Conservation (phyloP, 2,888 invertebrate genomes). For the Epirrhoe tristata region DNA sequence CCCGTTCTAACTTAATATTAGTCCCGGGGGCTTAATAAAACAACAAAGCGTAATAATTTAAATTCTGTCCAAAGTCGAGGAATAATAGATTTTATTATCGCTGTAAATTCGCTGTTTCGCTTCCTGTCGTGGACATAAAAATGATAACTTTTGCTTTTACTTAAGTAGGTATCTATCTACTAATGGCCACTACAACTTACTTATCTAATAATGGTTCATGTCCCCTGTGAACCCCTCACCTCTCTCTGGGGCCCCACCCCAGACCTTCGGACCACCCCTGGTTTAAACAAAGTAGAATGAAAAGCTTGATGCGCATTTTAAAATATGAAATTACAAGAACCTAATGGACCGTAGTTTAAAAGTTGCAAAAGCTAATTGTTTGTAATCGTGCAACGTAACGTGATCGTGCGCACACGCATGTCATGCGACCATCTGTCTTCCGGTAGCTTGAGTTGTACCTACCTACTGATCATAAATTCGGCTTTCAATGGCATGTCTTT, state of each 20-base stretch:
- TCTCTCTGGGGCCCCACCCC: no score
- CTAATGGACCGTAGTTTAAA: background rate
- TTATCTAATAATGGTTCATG: no score
- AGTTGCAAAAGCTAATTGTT: constrained; percentile 25
- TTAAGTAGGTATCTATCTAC: background rate
- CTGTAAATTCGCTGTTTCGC: constrained; percentile 57
- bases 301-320: no score
- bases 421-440: constrained; percentile 23
- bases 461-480: constrained; percentile 8
- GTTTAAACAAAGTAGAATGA: no score
- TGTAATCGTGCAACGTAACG: constrained; percentile 20
- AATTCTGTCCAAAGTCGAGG: constrained; percentile 41
- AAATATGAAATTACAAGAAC: no score
- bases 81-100: constrained; percentile 56
- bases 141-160: constrained; percentile 32
- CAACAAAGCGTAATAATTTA: constrained; percentile 50
- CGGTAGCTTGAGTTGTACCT: constrained; percentile 6
- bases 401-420: constrained; percentile 17
- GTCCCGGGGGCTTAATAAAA: constrained; percentile 16
- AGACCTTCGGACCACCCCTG: no score
- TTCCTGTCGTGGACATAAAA: constrained; percentile 42
- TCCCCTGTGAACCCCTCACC: no score
- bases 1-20: background rate
- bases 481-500: background rate
- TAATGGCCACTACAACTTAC: no score